Base-by-base conservation (phyloP, 2,888 invertebrate genomes). In the Dermolepida albohirtum region DNA sequence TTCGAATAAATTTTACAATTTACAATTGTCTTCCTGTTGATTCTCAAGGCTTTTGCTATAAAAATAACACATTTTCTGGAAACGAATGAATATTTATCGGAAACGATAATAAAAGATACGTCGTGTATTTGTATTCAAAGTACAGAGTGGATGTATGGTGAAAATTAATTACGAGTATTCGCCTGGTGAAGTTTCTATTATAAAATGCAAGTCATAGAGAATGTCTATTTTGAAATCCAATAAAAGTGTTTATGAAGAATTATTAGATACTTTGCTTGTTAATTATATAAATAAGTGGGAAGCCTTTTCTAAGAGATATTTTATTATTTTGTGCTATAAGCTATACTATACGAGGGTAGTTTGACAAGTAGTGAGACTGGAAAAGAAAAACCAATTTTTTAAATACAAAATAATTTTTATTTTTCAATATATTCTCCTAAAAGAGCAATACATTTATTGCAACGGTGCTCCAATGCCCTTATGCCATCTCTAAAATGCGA, bases 11-110 rank as follows among this genome's bases (percentile, higher is more conserved):
- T 62, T 62, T 49, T 62, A 62, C 22, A 27, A n/a, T n/a, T 34
- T 17, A 49, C 47, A 62, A 62, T 62, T 47, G 22, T 34, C 8
- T 34, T 47, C 34, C 34, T 62, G 47, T 62, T 34, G 59, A 34
- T 17, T 34, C 44, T 49, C 59, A 62, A 62, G 59, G 59, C 16
- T 34, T 34, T 11, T 14, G 11, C 29, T 34, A 29, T 47, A 62
- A 49, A 62, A 62, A 62, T 62, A 62, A 47, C 47, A 14, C 59
- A 62, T 11, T 47, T 62, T 62, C 59, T 62, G 34, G 59, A 62
- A 62, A 62, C 17, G 11, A 49, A 62, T 62, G 47, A 62, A 62
- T 62, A 62, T 62, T 62, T 62, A 62, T 62, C 14, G 34, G 7
- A 34, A 47, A 11, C 34, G 47, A 11, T 6, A 34, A 47, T 54